phyloP scores from a whole-genome alignment of 2,888 invertebrate genomes.

The Megamerina dolium region DNA sequence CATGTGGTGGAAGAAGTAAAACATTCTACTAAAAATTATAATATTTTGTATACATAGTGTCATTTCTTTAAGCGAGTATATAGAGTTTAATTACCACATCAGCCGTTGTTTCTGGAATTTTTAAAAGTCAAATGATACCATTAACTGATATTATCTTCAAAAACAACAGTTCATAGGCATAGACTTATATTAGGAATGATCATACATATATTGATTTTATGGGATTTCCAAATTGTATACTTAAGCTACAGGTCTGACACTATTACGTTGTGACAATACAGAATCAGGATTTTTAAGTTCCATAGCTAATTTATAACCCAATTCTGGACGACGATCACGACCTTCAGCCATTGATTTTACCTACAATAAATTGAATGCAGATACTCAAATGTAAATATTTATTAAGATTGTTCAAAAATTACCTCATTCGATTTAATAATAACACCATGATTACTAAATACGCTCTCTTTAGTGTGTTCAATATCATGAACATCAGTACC shows the following conservation, averaged over 20 bases:
- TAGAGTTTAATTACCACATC: too few relatives aligned
- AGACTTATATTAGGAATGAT: too few relatives aligned
- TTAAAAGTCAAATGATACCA: too few relatives aligned
- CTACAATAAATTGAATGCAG: constrained; percentile 48
- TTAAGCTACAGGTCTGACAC: constrained; percentile 32
- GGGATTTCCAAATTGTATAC: too few relatives aligned
- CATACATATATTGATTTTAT: too few relatives aligned
- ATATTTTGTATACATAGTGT: too few relatives aligned
- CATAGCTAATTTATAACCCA: constrained; percentile 83
- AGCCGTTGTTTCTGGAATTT: too few relatives aligned
- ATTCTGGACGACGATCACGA: constrained; percentile 76
- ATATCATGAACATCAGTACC: constrained; percentile 84
- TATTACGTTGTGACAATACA: constrained; percentile 44
- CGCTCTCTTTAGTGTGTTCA: constrained; percentile 70
- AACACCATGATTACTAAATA: constrained; percentile 70
- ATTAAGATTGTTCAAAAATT: constrained; percentile 7
- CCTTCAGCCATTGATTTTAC: constrained; percentile 84
- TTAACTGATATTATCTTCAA: too few relatives aligned
- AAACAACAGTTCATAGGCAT: too few relatives aligned
- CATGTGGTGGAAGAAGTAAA: too few relatives aligned
- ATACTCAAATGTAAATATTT: not conserved
- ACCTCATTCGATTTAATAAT: constrained; percentile 73
- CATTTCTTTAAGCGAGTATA: too few relatives aligned
- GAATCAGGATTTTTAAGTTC: constrained; percentile 64
- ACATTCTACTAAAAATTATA: too few relatives aligned